These are phyloP conservation scores for Amphipyra tragopoginis DNA, from an alignment of 2,888 invertebrate genomes.

Conservation along the genomic window DNA sequence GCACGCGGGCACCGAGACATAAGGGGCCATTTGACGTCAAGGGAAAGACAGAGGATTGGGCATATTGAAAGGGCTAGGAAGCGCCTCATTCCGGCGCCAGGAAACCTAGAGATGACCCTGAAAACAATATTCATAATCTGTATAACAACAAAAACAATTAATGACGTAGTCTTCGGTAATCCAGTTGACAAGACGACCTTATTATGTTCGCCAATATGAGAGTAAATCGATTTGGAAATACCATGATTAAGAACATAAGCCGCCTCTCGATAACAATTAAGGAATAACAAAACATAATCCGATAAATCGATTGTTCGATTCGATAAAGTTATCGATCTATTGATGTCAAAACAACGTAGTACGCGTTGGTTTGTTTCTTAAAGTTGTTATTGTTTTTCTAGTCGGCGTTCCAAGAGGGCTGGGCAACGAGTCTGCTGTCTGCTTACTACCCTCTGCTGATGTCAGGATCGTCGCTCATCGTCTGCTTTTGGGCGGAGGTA, in stretches of 20 bases:
- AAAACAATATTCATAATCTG: too few relatives aligned
- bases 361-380: not conserved
- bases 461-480: conserved; percentile 96
- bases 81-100: too few relatives aligned
- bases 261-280: not conserved
- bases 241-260: not conserved
- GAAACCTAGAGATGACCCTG: too few relatives aligned
- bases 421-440: conserved; percentile 96
- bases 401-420: conserved; percentile 95
- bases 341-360: not conserved
- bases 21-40: too few relatives aligned
- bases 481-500: conserved; percentile 98
- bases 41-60: too few relatives aligned
- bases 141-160: too few relatives aligned
- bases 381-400: conserved; percentile 68
- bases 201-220: not conserved
- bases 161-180: too few relatives aligned
- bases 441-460: conserved; percentile 97
- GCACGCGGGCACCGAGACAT: too few relatives aligned
- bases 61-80: too few relatives aligned
- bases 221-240: not conserved
- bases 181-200: too few relatives aligned
- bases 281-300: conserved; percentile 5
- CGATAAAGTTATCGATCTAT: not conserved
- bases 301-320: not conserved